phyloP scores from a whole-genome alignment of 1,140 invertebrate genomes.

The Microplitis mediator region DNA sequence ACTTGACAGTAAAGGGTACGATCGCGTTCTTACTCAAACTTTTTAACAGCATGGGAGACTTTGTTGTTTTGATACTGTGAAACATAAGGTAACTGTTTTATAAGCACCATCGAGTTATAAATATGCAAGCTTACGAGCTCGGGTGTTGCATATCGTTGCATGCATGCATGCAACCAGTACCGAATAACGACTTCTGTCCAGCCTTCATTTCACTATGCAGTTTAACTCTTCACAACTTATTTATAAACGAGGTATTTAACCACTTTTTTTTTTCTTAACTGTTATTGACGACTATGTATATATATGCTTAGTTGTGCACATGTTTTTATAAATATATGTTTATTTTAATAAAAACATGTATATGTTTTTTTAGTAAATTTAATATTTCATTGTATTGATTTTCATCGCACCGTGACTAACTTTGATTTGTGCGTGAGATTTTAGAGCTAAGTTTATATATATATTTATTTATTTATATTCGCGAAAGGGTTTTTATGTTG shows the following conservation, averaged over 20 bases:
- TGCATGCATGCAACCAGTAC: neutral
- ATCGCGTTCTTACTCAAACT: neutral
- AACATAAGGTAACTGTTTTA: constrained; percentile 28
- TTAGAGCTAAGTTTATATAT: neutral
- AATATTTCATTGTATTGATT: neutral
- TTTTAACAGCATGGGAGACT: neutral
- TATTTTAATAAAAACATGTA: no score
- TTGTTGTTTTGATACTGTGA: constrained; percentile 5
- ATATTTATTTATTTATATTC: neutral
- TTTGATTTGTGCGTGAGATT: constrained; percentile 22
- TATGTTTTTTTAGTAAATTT: no score
- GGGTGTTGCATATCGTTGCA: constrained; percentile 7
- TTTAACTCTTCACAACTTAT: neutral
- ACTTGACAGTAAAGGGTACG: constrained; percentile 8
- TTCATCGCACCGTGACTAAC: neutral
- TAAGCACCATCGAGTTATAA: constrained; percentile 20
- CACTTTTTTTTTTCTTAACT: neutral
- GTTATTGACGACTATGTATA: no score
- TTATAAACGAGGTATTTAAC: neutral
- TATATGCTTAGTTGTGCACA: no score
- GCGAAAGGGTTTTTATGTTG: neutral
- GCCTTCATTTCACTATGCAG: constrained; percentile 7
- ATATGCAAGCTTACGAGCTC: constrained; percentile 29
- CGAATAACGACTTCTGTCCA: constrained; percentile 12
- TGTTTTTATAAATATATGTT: no score